Evolutionary conservation across 2,113 vertebrate genomes (phyloP).

Genomic region (Rhinichthys klamathensis): DNA sequence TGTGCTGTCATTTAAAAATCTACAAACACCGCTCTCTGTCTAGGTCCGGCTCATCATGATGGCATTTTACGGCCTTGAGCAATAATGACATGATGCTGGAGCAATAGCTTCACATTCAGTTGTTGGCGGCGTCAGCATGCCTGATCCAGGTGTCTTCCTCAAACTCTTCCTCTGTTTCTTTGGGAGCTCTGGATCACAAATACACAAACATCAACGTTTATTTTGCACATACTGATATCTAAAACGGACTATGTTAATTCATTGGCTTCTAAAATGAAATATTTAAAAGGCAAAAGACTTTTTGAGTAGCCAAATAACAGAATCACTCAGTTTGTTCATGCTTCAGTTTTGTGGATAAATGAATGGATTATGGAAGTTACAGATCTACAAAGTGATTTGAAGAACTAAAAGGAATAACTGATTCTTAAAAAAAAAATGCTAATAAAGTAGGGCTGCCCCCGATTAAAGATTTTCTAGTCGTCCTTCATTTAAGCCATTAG

Average conservation of each 20-base stretch:
- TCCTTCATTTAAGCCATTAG: too few species aligned
- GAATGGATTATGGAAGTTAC: neutral
- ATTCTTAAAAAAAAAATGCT: neutral
- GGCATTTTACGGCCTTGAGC: neutral
- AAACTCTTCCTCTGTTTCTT: conserved; percentile 92
- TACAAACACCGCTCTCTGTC: conserved; percentile 37
- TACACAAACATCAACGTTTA: neutral
- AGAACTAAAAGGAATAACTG: neutral
- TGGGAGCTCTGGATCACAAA: conserved; percentile 78
- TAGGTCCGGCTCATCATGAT: conserved; percentile 26
- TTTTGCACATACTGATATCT: neutral
- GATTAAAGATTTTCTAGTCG: too few species aligned
- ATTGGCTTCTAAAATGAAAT: neutral
- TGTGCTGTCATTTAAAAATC: conserved; percentile 42
- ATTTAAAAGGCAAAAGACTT: neutral
- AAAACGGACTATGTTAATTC: neutral
- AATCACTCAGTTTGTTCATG: neutral
- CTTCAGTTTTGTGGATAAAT: neutral
- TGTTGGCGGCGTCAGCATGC: conserved; percentile 93
- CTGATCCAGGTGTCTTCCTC: conserved; percentile 96
- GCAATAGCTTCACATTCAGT: conserved; percentile 73
- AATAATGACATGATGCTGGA: conserved; percentile 41
- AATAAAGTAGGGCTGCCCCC: too few species aligned
- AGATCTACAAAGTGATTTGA: neutral
- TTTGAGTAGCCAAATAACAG: neutral